Conservation (phyloP, 2,888 invertebrate genomes). For the Pardosa pseudoannulata region DNA sequence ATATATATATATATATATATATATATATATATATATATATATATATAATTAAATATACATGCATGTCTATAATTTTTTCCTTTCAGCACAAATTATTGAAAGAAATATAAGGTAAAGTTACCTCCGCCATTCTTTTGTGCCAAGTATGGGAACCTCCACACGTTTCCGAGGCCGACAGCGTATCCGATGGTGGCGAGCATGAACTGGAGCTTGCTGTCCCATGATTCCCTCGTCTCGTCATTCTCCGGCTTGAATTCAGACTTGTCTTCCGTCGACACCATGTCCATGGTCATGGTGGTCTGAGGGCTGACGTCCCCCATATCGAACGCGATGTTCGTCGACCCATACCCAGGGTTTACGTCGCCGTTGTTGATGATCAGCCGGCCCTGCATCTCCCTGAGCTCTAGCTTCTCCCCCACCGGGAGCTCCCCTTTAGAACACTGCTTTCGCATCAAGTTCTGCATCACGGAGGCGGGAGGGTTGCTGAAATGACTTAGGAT, state of each 20-base stretch:
- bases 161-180: constrained; percentile 95
- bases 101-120: too few relatives aligned
- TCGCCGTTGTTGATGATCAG: constrained; percentile 83
- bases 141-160: constrained; percentile 96
- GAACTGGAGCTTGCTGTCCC: constrained; percentile 95
- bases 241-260: constrained; percentile 77
- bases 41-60: too few relatives aligned
- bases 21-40: too few relatives aligned
- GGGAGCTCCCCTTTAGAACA: constrained; percentile 73
- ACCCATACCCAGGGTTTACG: constrained; percentile 82
- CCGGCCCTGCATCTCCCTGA: constrained; percentile 89
- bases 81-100: too few relatives aligned
- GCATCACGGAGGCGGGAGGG: constrained; percentile 59
- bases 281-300: constrained; percentile 60
- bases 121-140: constrained; percentile 96
- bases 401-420: constrained; percentile 80
- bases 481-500: constrained; percentile 8
- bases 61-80: too few relatives aligned
- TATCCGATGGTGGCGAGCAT: constrained; percentile 95
- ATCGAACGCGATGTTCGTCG: constrained; percentile 90
- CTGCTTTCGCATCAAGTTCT: constrained; percentile 74
- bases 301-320: constrained; percentile 77
- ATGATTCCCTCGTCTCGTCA: constrained; percentile 87
- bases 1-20: too few relatives aligned
- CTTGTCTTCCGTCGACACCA: constrained; percentile 70